phyloP scores from a whole-genome alignment of 2,797 vertebrate genomes.

The Gorsachius magnificus region DNA sequence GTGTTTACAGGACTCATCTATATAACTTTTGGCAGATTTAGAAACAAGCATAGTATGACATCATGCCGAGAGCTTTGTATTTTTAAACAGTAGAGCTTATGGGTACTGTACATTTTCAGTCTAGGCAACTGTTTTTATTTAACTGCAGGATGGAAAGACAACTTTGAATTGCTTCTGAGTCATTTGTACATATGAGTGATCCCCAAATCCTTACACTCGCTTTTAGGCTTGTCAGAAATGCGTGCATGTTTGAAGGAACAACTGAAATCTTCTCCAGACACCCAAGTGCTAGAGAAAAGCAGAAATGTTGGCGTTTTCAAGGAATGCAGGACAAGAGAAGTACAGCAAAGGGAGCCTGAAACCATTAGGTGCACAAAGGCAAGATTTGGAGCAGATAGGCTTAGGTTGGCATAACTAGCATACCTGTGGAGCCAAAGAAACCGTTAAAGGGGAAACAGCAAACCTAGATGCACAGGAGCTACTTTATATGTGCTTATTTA shows the following conservation, averaged over 20 bases:
- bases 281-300: not conserved
- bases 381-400: not conserved
- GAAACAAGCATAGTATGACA: not conserved
- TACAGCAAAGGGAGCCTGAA: not conserved
- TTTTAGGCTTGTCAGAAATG: not conserved
- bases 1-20: conserved; percentile 13
- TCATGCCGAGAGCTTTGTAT: not conserved
- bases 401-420: not conserved
- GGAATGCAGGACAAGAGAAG: not conserved
- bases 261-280: not conserved
- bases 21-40: not conserved
- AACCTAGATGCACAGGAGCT: not conserved
- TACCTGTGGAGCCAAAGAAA: not conserved
- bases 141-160: not conserved
- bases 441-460: not conserved
- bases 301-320: not conserved
- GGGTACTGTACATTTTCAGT: not conserved
- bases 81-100: conserved; percentile 5
- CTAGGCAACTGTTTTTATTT: not conserved
- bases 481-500: not conserved
- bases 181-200: not conserved
- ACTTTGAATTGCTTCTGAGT: conserved; percentile 24
- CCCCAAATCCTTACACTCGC: not conserved
- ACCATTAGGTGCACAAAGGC: not conserved
- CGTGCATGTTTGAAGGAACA: not conserved